Evolutionary conservation across 1,140 invertebrate genomes (phyloP).

Genomic region (Aricia agestis): DNA sequence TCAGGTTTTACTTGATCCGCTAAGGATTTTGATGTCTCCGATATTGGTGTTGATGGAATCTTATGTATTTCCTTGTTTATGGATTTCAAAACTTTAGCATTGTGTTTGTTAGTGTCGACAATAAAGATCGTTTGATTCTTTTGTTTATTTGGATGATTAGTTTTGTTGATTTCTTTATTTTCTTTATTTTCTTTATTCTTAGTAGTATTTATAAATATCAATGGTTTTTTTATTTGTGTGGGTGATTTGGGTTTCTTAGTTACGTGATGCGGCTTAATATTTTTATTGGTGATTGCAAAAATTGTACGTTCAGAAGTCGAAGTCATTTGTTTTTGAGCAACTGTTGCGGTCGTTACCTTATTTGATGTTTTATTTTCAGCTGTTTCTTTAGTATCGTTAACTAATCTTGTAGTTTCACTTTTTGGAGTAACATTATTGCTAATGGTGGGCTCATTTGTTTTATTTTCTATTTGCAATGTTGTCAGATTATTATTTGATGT

Average conservation of each 20-base stretch:
- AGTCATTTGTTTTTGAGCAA: constrained; percentile 27
- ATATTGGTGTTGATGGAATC: constrained; percentile 66
- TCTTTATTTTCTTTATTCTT: constrained; percentile 33
- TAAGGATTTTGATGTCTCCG: constrained; percentile 66
- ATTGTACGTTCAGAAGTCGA: constrained; percentile 48
- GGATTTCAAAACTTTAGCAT: constrained; percentile 64
- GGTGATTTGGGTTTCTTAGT: constrained; percentile 59
- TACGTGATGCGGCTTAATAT: constrained; percentile 56
- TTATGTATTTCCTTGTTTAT: constrained; percentile 77
- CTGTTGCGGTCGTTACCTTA: constrained; percentile 23
- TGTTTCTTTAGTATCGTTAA: not conserved
- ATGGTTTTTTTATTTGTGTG: constrained; percentile 57
- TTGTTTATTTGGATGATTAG: constrained; percentile 37
- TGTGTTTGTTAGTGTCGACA: constrained; percentile 34
- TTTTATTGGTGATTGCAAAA: constrained; percentile 58
- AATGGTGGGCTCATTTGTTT: not conserved
- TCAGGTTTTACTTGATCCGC: constrained; percentile 47
- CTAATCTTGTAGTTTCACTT: not conserved
- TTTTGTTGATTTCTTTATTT: constrained; percentile 39
- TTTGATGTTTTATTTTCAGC: constrained; percentile 9
- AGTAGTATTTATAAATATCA: constrained; percentile 27
- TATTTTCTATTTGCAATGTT: not conserved
- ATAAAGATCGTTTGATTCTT: constrained; percentile 37
- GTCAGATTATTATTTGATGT: not conserved
- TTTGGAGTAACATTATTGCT: not conserved